Evolutionary conservation across 2,888 invertebrate species (phyloP), one percentile per base, ranked within the genome.

Genomic region (Pristionchus japonicus): DNA sequence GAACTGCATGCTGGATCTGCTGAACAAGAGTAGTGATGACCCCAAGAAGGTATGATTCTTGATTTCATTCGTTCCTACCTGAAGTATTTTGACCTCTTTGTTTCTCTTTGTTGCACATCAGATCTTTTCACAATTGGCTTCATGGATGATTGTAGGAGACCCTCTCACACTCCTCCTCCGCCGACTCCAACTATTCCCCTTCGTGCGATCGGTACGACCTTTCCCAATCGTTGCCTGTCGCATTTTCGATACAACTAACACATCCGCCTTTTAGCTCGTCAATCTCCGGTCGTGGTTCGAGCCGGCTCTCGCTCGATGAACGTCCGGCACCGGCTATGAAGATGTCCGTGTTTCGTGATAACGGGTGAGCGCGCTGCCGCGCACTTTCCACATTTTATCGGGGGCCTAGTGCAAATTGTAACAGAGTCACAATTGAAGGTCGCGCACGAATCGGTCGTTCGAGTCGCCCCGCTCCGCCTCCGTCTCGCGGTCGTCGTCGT

Each of bases 391-490:
- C 17, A n/a, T n/a, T n/a, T n/a, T n/a, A n/a, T n/a, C n/a, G 43
- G 13, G 13, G n/a, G 3, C 17, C 11, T 47, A 43, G 23, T 77
- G 27, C 77, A 43, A 77, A 27, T 47, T 40, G 0, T 13, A 43
- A 43, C 77, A 27, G 27, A 20, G 3, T 37, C 20, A 17, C 23
- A 15, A 77, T 85, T 64, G 40, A 7, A 85, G 85, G 31, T 64
- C 85, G 61, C 57, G 85, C 47, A 61, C 40, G 31, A 85, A 85
- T 85, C 85, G 85, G 43, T 85, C 85, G 64, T 64, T 61, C 64
- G 85, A 85, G 1, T 85, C 85, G 23, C 85, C 85, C 1, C 85
- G 85, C 9, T 85, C 85, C 64, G 40, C 85, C 20, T 85, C 85
- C 40, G 64, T 85, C 64, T 85, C 85, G 13, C 64, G 85, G 0